Evolutionary conservation across 92 coral and sea anemone genomes (phyloP), one percentile per base, ranked within the genome.

Genomic region (Epizoanthus stellaris): DNA sequence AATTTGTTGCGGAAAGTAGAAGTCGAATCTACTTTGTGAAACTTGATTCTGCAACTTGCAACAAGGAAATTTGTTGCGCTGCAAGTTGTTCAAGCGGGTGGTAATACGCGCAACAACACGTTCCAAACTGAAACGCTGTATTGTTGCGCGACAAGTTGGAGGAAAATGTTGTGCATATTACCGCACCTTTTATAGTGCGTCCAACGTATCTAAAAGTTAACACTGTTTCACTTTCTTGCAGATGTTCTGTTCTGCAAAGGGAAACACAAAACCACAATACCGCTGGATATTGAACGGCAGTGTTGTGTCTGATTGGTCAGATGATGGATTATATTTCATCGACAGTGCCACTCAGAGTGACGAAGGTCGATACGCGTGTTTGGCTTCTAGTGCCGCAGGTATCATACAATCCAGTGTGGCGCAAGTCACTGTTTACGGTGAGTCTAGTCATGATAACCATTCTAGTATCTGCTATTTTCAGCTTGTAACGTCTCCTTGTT

Each of bases 281-380:
- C 92, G 99, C 72, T 96, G 99, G 99, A 91, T 90, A 90, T 71
- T 89, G 21, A 89, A 96, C 69, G 93, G 99, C 38, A 86, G 91
- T 9, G 91, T 88, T 81, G 80, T 95, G 38, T 84, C 93, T 34
- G 89, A 89, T 82, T 93, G 93, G 91, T 86, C 86, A 47, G 71
- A 79, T 42, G 56, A 77, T 1, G 95, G 99, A 8, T 86, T 85
- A 57, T 96, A 96, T 90, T 83, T 76, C 58, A 88, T 96, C 67
- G 71, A 81, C 49, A 38, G 62, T 10, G 60, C 89, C 61, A 90
- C 93, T 57, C 92, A 93, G 82, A 92, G 89, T 43, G 93, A 96
- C 73, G 92, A 89, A 39, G 99, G 99, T 1, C 70, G 72, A 43
- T 96, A 96, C 70, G 73, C 96, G 17, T 96, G 99, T 49, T 73